A percentile compares a stretch with the other conserved stretches of the same genome.
Evolutionary conservation across 2,797 vertebrate genomes (phyloP).

Genomic region (Malacoctenus gilli): DNA sequence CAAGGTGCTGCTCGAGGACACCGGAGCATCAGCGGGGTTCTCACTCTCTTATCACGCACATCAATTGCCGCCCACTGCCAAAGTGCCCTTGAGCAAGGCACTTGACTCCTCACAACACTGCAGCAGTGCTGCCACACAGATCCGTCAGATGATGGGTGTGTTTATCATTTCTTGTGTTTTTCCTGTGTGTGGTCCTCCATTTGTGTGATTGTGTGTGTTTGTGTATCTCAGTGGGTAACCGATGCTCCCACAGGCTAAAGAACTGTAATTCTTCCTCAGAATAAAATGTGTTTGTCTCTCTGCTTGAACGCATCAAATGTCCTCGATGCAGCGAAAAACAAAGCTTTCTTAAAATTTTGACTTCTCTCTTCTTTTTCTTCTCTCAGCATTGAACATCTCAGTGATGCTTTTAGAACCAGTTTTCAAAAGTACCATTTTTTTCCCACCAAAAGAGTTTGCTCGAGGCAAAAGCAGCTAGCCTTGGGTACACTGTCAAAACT

Average conservation of each 20-base stretch:
- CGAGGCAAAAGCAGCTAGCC: constrained; percentile 17
- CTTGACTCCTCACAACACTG: constrained; percentile 32
- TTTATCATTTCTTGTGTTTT: too few species aligned
- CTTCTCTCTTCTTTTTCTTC: background rate
- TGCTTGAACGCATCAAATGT: constrained; percentile 9
- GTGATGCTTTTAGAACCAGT: constrained; percentile 4
- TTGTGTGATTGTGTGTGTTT: constrained; percentile 27
- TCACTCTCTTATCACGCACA: constrained; percentile 38
- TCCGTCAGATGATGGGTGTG: too few species aligned
- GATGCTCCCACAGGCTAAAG: constrained; percentile 28
- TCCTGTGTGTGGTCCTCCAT: too few species aligned
- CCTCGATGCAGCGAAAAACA: constrained; percentile 21
- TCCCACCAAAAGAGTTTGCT: constrained; percentile 29
- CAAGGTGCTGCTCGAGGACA: constrained; percentile 33
- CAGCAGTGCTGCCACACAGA: constrained; percentile 23
- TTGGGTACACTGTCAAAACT: constrained; percentile 33
- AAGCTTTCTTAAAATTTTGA: background rate
- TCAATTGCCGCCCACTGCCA: constrained; percentile 43
- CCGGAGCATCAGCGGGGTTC: constrained; percentile 34
- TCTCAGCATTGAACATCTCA: constrained; percentile 5
- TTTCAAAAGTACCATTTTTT: too few species aligned
- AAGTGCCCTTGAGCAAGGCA: constrained; percentile 51
- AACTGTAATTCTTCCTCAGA: constrained; percentile 35
- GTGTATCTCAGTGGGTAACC: constrained; percentile 26
- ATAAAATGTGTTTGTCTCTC: constrained; percentile 11